Evolutionary conservation across 2,113 vertebrate species (phyloP), one percentile per base, ranked within the genome.

Genomic region (Equus przewalskii): DNA sequence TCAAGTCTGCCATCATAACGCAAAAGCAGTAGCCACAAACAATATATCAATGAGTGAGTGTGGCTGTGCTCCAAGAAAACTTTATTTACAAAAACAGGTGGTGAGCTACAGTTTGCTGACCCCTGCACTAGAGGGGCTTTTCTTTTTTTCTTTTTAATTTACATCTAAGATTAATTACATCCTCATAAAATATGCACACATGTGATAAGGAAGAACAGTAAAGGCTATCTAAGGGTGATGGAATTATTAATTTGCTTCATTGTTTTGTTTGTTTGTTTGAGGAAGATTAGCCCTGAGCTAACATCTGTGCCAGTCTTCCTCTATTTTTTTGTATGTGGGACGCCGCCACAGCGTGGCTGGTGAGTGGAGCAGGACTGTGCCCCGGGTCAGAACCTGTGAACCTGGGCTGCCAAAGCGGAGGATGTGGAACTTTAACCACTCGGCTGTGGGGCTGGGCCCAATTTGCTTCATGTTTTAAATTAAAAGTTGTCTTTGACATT

Each of bases 51-150:
- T 73, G 58, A 72, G 72, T 30, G 65, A 86, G 28, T 78, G 54
- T 62, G 28, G 46, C 92, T 78, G n/a, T 72, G 67, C 79, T n/a
- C 62, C 19, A 69, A 36, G 86, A 90, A 72, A 92, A 75, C 85
- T 87, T 60, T 60, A 88, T 64, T 87, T 88, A 83, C 19, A 80
- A 93, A 69, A 81, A 6, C n/a, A 36, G 54, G 22, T 30, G 67
- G 33, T 76, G 33, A 78, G 49, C 36, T 0, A 1, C 21, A 64
- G 54, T 85, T 69, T 62, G 58, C 26, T 12, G 65, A 58, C 16
- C 6, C 16, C 41, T 75, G 24, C 24, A 73, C 36, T 76, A 80
- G 56, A 89, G 18, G 10, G 19, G 18, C 56, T 84, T 89, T 92
- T 44, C 15, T 15, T 84, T 89, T 92, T n/a, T 54, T 15, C 2